Evolutionary conservation across 2,888 invertebrate genomes (phyloP).

Genomic region (Catonia carolina): DNA sequence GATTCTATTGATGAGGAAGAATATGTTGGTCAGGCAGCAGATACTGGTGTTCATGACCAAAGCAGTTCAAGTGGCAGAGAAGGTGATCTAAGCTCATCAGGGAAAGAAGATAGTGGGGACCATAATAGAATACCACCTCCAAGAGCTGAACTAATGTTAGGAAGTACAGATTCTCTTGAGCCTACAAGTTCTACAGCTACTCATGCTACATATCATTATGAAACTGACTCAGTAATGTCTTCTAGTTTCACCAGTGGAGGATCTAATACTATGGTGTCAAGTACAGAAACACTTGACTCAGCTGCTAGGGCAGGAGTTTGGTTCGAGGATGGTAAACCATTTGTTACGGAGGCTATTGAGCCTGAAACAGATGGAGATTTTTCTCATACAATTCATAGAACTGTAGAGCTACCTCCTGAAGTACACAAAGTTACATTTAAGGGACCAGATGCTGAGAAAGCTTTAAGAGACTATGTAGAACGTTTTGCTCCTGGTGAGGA

Average conservation of each 20-base stretch:
- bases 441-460: slow-evolving; percentile 48
- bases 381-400: slow-evolving; percentile 46
- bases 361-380: slow-evolving; percentile 44
- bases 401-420: slow-evolving; percentile 48
- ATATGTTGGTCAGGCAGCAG: slow-evolving; percentile 29
- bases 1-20: slow-evolving; percentile 47
- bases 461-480: slow-evolving; percentile 47
- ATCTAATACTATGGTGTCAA: slow-evolving; percentile 78
- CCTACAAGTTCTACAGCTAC: slow-evolving; percentile 74
- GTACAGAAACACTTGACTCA: slow-evolving; percentile 59
- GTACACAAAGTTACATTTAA: slow-evolving; percentile 48
- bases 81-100: slow-evolving; percentile 45
- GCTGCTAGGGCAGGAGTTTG: slow-evolving; percentile 44
- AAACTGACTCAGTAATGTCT: slow-evolving; percentile 78
- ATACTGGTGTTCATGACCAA: slow-evolving; percentile 40
- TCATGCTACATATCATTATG: slow-evolving; percentile 75
- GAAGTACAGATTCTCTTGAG: slow-evolving; percentile 67
- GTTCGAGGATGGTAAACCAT: slow-evolving; percentile 45
- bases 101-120: slow-evolving; percentile 40
- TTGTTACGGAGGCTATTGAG: slow-evolving; percentile 47
- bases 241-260: slow-evolving; percentile 78
- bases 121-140: slow-evolving; percentile 35
- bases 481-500: slow-evolving; percentile 49
- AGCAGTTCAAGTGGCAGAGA: slow-evolving; percentile 47
- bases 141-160: slow-evolving; percentile 46